Evolutionary conservation across 2,113 vertebrate genomes (phyloP).

Genomic region (Sphaerodactylus townsendi): DNA sequence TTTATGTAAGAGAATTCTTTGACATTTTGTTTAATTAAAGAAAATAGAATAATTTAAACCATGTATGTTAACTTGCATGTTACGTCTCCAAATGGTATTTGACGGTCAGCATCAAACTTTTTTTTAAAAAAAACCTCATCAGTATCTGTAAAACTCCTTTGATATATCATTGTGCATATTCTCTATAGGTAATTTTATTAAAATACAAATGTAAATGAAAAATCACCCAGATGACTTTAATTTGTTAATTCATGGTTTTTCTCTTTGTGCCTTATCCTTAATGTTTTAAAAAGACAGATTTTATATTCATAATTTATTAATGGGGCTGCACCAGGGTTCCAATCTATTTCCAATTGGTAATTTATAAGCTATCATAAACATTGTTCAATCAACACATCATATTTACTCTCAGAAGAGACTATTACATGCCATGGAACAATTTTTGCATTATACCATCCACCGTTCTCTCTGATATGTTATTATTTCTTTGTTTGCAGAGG

Average conservation of each 20-base stretch:
- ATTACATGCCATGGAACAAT: conserved; percentile 51
- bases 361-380: conserved; percentile 35
- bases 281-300: conserved; percentile 32
- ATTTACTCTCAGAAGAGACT: conserved; percentile 64
- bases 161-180: conserved; percentile 24
- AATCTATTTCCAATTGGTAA: conserved; percentile 45
- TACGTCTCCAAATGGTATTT: conserved; percentile 41
- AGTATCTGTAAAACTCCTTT: conserved; percentile 36
- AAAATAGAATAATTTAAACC: neutral
- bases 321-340: conserved; percentile 40
- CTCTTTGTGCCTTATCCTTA: conserved; percentile 56
- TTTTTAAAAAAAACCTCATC: neutral
- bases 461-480: conserved; percentile 52
- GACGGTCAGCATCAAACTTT: neutral
- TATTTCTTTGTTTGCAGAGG: conserved; percentile 74
- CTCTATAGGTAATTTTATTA: neutral
- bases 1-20: conserved; percentile 67
- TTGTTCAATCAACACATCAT: conserved; percentile 60
- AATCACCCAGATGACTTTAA: conserved; percentile 39
- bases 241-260: conserved; percentile 29
- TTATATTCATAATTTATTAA: conserved; percentile 47
- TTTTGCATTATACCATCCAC: neutral
- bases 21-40: conserved; percentile 46
- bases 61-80: conserved; percentile 28
- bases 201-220: conserved; percentile 2